Conservation (phyloP, 1,140 invertebrate genomes). For the Psix sp. region DNA sequence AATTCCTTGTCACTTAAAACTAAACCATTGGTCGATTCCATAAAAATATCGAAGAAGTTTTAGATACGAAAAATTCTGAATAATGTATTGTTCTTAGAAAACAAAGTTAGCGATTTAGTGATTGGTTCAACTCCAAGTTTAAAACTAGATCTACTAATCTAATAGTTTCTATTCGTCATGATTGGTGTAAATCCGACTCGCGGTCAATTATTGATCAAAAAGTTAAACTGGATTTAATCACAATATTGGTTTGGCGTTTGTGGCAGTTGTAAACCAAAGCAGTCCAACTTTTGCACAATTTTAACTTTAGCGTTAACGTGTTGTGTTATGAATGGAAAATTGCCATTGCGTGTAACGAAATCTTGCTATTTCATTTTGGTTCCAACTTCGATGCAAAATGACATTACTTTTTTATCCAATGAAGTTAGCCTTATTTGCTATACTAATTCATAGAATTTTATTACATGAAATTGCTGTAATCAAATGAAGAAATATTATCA, state of each 20-base stretch:
- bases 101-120: conserved; percentile 30
- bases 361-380: not conserved
- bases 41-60: not conserved
- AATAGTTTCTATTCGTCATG: conserved; percentile 43
- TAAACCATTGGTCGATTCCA: not conserved
- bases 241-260: conserved; percentile 43
- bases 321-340: conserved; percentile 14
- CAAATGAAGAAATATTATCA: no score
- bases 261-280: conserved; percentile 16
- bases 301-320: conserved; percentile 25
- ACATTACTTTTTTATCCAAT: no score
- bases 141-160: conserved; percentile 52
- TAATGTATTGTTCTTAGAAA: conserved; percentile 39
- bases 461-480: no score
- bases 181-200: conserved; percentile 49
- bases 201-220: conserved; percentile 52
- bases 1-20: no score
- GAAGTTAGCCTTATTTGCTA: no score
- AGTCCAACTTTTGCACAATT: conserved; percentile 30
- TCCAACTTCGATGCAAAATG: not conserved
- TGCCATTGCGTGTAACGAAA: conserved; percentile 2
- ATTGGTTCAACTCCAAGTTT: conserved; percentile 43
- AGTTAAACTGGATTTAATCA: conserved; percentile 53
- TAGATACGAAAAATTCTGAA: conserved; percentile 1
- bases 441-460: no score